Conservation (phyloP, 2,888 invertebrate genomes). For the Acronicta alni region DNA sequence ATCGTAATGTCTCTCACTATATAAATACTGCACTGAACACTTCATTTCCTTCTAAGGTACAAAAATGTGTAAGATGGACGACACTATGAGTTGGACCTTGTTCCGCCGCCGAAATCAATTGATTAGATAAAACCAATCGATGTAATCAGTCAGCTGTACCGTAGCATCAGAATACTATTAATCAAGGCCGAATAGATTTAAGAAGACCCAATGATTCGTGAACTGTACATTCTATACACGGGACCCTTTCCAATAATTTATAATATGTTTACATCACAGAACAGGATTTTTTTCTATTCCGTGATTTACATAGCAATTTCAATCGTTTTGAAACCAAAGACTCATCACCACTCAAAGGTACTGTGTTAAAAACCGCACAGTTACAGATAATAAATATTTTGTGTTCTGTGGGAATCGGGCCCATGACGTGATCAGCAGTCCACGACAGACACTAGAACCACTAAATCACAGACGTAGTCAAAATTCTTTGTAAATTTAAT, state of each 20-base stretch:
- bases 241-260: conserved; percentile 19
- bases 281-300: too few species aligned
- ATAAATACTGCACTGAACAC: too few species aligned
- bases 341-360: not conserved
- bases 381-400: too few species aligned
- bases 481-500: too few species aligned
- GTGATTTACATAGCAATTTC: not conserved
- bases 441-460: too few species aligned
- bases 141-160: conserved; percentile 41
- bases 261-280: not conserved
- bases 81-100: conserved; percentile 11
- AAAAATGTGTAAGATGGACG: conserved; percentile 12
- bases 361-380: too few species aligned
- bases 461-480: too few species aligned
- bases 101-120: conserved; percentile 26
- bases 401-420: too few species aligned
- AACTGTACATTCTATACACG: conserved; percentile 17
- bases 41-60: not conserved
- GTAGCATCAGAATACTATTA: conserved; percentile 20
- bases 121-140: conserved; percentile 41
- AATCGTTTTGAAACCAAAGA: not conserved
- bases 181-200: conserved; percentile 27
- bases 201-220: conserved; percentile 30
- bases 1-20: too few species aligned
- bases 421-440: too few species aligned